These are phyloP conservation scores for Agrochola macilenta DNA, from an alignment of 2,888 invertebrate species.

Conservation along the genomic window DNA sequence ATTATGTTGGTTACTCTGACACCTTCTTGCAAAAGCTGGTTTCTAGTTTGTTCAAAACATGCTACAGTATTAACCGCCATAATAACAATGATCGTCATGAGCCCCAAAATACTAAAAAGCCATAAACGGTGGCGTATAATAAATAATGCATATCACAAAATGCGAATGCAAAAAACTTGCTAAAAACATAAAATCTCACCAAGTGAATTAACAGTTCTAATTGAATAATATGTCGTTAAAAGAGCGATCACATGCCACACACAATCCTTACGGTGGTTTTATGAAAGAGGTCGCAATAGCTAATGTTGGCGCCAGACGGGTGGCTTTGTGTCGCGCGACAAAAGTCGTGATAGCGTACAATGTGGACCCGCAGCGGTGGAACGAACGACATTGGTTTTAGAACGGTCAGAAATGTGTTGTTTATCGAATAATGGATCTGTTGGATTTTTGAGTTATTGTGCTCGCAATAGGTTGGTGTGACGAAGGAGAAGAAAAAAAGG, in stretches of 20 bases:
- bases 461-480: not conserved
- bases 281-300: constrained; percentile 46
- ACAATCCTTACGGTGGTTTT: constrained; percentile 5
- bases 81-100: not conserved
- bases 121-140: too few relatives aligned
- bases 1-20: too few relatives aligned
- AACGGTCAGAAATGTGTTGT: constrained; percentile 11
- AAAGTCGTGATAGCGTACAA: constrained; percentile 47
- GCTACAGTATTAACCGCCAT: too few relatives aligned
- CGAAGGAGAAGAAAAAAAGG: not conserved
- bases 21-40: too few relatives aligned
- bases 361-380: constrained; percentile 18
- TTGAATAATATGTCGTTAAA: constrained; percentile 12
- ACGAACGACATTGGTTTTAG: not conserved
- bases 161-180: too few relatives aligned
- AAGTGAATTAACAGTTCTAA: not conserved
- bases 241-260: constrained; percentile 40
- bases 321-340: constrained; percentile 43
- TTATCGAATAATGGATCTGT: constrained; percentile 10
- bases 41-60: too few relatives aligned
- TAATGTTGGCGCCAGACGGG: constrained; percentile 45
- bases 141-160: too few relatives aligned
- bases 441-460: not conserved
- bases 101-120: not conserved
- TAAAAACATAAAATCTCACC: not conserved